A percentile compares a stretch with the other conserved stretches of the same genome.
Conservation (phyloP, 2,797 vertebrate species). For the Danio choprae region DNA sequence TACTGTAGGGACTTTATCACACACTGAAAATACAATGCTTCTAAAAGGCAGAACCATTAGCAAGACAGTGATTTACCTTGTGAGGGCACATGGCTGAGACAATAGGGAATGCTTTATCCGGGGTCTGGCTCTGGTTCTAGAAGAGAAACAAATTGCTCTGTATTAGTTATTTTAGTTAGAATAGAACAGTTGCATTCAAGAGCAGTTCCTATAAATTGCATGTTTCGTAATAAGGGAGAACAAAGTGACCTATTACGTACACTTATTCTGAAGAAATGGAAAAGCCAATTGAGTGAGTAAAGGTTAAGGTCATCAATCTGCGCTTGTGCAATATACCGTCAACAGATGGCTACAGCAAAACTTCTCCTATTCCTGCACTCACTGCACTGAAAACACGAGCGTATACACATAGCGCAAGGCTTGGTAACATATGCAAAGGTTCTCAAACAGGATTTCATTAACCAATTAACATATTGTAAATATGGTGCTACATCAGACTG, state of each 20-base stretch:
- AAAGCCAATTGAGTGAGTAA: conserved; percentile 52
- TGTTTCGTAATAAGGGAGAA: conserved; percentile 43
- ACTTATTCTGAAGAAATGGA: conserved; percentile 43
- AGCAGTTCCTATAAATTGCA: conserved; percentile 15
- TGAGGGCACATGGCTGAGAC: conserved; percentile 79
- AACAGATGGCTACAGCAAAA: conserved; percentile 41
- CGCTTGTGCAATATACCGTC: conserved; percentile 44
- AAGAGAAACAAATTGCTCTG: conserved; percentile 52
- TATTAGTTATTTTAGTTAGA: conserved; percentile 15
- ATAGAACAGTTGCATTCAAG: conserved; percentile 35
- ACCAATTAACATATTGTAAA: conserved; percentile 82
- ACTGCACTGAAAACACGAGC: conserved; percentile 66
- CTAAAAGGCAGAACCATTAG: conserved; percentile 15
- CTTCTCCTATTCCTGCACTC: conserved; percentile 35
- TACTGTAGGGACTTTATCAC: neutral
- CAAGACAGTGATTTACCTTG: conserved; percentile 77
- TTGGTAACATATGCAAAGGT: conserved; percentile 75
- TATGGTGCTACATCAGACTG: conserved; percentile 76
- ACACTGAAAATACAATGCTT: neutral
- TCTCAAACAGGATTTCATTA: conserved; percentile 74
- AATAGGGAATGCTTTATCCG: conserved; percentile 78
- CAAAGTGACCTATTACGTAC: conserved; percentile 50
- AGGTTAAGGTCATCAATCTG: conserved; percentile 63
- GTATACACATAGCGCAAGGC: conserved; percentile 69
- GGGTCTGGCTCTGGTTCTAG: conserved; percentile 79